A percentile compares a stretch with the other conserved stretches of the same genome.
Evolutionary conservation across 1,140 invertebrate genomes (phyloP).

Genomic region (Philaenus spumarius): DNA sequence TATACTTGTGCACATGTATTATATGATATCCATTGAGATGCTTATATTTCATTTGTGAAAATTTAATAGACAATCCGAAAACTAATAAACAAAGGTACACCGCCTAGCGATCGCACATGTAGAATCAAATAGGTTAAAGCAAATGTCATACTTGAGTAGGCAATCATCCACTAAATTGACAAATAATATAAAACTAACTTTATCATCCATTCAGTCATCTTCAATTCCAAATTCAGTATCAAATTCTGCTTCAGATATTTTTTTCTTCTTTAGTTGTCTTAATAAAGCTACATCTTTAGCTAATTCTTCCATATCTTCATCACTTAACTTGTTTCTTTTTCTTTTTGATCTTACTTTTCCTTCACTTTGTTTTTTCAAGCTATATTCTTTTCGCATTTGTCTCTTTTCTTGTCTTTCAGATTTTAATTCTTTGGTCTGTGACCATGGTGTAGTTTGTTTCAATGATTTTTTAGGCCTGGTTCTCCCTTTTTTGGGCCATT

Average conservation of each 20-base stretch:
- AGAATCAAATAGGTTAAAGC: no score
- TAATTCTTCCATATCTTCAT: constrained; percentile 78
- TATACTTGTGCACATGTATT: no score
- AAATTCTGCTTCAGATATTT: constrained; percentile 36
- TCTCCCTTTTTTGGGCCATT: constrained; percentile 65
- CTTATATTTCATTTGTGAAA: no score
- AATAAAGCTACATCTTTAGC: constrained; percentile 74
- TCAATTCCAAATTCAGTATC: constrained; percentile 12
- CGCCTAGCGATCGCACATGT: no score
- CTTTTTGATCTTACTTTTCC: constrained; percentile 39
- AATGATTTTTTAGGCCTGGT: constrained; percentile 38
- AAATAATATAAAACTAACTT: no score
- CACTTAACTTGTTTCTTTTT: constrained; percentile 45
- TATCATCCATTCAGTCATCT: no score
- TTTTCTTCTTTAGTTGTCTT: constrained; percentile 85
- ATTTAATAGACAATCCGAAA: no score
- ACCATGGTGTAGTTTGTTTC: constrained; percentile 68
- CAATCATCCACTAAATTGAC: no score
- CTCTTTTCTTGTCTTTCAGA: constrained; percentile 54
- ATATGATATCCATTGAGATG: no score
- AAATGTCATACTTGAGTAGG: no score
- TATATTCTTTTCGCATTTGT: constrained; percentile 50
- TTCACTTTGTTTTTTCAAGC: constrained; percentile 43
- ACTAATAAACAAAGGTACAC: no score
- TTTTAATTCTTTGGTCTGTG: constrained; percentile 68